Percentiles rank a stretch among this genome's conserved stretches.
Conservation (phyloP, 2,797 vertebrate species). For the Scyliorhinus canicula region DNA sequence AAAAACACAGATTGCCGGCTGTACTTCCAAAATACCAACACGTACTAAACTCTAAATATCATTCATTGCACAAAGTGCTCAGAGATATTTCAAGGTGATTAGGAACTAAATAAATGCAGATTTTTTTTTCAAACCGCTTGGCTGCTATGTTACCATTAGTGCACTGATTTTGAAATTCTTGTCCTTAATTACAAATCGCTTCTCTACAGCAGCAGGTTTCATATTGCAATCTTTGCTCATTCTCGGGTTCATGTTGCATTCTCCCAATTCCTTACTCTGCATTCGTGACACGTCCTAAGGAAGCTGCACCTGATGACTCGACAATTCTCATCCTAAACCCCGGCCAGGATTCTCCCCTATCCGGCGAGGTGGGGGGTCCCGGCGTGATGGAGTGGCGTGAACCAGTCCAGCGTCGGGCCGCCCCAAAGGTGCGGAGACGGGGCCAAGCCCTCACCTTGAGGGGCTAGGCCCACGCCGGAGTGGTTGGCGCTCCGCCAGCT, state of each 20-base stretch:
- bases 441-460: too few species aligned
- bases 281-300: too few species aligned
- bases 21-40: slow-evolving; percentile 3
- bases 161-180: not conserved
- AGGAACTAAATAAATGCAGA: not conserved
- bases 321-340: not conserved
- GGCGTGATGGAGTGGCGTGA: too few species aligned
- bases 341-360: too few species aligned
- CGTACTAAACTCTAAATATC: not conserved
- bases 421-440: too few species aligned
- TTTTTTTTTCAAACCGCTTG: not conserved
- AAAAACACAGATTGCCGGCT: not conserved
- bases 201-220: not conserved
- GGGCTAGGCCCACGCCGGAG: too few species aligned
- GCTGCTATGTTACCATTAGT: not conserved
- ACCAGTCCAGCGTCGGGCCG: too few species aligned
- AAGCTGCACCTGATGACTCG: not conserved
- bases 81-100: not conserved
- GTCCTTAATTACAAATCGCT: not conserved
- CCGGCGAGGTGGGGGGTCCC: too few species aligned
- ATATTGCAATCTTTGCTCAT: not conserved
- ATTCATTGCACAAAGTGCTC: not conserved
- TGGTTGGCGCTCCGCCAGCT: too few species aligned
- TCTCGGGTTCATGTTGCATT: not conserved
- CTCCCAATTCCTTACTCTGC: not conserved